Evolutionary conservation across 2,888 invertebrate genomes (phyloP).

Genomic region (Archips xylosteana): DNA sequence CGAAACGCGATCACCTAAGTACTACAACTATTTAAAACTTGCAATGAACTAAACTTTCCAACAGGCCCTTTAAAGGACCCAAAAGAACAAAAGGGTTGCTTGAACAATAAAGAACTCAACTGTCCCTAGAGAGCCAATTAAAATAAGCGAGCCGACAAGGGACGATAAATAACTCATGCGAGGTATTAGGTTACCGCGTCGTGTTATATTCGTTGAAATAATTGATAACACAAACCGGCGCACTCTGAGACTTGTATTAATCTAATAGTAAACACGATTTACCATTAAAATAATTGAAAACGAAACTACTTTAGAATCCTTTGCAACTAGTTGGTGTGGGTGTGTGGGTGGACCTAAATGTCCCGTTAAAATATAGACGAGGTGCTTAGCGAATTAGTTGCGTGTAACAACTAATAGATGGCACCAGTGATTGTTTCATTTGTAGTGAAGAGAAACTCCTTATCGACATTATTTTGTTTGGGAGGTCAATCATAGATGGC

Average conservation of each 20-base stretch:
- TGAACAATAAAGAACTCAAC: slow-evolving; percentile 27
- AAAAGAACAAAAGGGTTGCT: slow-evolving; percentile 12
- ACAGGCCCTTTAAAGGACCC: background rate
- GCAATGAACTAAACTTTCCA: too few species aligned
- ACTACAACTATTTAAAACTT: too few species aligned
- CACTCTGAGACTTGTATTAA: background rate
- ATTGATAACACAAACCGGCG: background rate
- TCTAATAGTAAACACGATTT: background rate
- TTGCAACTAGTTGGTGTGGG: background rate
- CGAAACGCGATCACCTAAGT: too few species aligned
- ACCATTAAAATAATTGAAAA: background rate
- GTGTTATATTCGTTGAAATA: slow-evolving; percentile 18
- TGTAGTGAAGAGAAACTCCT: background rate
- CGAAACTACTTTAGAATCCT: background rate
- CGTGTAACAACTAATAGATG: background rate
- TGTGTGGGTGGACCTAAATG: background rate
- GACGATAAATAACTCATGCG: slow-evolving; percentile 16
- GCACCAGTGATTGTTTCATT: background rate
- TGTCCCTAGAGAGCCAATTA: slow-evolving; percentile 41
- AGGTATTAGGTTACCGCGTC: slow-evolving; percentile 28
- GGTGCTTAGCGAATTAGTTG: background rate
- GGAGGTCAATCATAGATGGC: slow-evolving; percentile 11
- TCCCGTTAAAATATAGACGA: background rate
- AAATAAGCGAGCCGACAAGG: slow-evolving; percentile 22
- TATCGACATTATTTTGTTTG: slow-evolving; percentile 10